phyloP scores from a whole-genome alignment of 2,888 invertebrate genomes.

The Plebejus argus region DNA sequence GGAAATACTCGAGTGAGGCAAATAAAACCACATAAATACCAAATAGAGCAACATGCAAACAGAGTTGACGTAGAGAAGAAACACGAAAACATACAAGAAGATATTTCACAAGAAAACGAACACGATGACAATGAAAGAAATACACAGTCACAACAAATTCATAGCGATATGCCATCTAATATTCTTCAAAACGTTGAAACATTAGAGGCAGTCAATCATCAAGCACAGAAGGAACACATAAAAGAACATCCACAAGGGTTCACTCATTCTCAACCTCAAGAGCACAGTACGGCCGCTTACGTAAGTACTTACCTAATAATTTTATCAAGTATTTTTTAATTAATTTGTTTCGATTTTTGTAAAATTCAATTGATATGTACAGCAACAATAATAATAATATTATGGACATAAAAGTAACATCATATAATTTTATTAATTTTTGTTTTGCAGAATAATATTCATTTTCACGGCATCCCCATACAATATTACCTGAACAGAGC shows the following conservation, averaged over 20 bases:
- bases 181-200: background rate
- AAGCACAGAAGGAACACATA: background rate
- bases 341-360: too few relatives aligned
- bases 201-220: background rate
- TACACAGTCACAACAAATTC: background rate
- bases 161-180: background rate
- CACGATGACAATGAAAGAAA: background rate
- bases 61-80: background rate
- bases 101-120: background rate
- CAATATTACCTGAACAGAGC: background rate
- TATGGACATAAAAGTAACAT: too few relatives aligned
- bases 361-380: too few relatives aligned
- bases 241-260: background rate
- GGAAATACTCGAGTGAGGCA: background rate
- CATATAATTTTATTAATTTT: too few relatives aligned
- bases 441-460: background rate
- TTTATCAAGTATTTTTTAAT: background rate
- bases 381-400: background rate
- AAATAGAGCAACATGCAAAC: background rate
- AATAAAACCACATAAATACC: background rate
- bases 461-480: background rate
- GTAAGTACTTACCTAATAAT: background rate
- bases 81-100: background rate
- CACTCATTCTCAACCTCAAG: background rate
- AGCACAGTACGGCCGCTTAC: background rate